A percentile compares a stretch with the other conserved stretches of the same genome.
phyloP scores from a whole-genome alignment of 2,888 invertebrate species.

The Odontomyia ornata region DNA sequence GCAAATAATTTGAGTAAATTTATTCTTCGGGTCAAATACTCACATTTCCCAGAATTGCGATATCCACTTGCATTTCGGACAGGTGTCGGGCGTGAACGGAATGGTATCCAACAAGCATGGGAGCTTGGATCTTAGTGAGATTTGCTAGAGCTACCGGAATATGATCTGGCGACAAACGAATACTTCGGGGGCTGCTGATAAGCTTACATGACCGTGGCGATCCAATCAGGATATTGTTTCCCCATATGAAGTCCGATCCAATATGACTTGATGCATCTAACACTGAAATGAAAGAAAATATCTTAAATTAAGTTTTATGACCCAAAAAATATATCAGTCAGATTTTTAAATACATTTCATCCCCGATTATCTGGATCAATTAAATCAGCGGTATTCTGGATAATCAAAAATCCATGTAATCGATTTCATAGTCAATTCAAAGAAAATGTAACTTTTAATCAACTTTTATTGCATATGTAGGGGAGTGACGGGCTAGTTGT shows the following conservation, averaged over 20 bases:
- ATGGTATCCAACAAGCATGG: constrained; percentile 43
- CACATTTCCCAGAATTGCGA: constrained; percentile 45
- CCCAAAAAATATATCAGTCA: too few relatives aligned
- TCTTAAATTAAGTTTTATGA: too few relatives aligned
- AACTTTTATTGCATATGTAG: too few relatives aligned
- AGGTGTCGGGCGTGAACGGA: constrained; percentile 44
- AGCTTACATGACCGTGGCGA: constrained; percentile 45
- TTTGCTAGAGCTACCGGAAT: constrained; percentile 32
- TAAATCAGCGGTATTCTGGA: too few relatives aligned
- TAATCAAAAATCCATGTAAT: too few relatives aligned
- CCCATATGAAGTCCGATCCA: constrained; percentile 48
- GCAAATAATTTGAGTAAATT: not conserved
- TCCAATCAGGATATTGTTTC: constrained; percentile 47
- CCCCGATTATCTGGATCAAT: too few relatives aligned
- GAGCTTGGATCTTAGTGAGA: constrained; percentile 44
- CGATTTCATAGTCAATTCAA: too few relatives aligned
- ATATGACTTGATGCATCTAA: constrained; percentile 48
- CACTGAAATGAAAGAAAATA: constrained; percentile 37
- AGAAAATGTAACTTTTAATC: too few relatives aligned
- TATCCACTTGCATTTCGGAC: constrained; percentile 46
- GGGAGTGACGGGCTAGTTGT: too few relatives aligned
- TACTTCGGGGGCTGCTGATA: constrained; percentile 23
- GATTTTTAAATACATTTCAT: too few relatives aligned
- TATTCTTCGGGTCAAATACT: not conserved
- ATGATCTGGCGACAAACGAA: constrained; percentile 28